A percentile compares a stretch with the other conserved stretches of the same genome.
These are phyloP conservation scores for Melolontha melolontha DNA, from an alignment of 2,888 invertebrate species.

Conservation along the genomic window DNA sequence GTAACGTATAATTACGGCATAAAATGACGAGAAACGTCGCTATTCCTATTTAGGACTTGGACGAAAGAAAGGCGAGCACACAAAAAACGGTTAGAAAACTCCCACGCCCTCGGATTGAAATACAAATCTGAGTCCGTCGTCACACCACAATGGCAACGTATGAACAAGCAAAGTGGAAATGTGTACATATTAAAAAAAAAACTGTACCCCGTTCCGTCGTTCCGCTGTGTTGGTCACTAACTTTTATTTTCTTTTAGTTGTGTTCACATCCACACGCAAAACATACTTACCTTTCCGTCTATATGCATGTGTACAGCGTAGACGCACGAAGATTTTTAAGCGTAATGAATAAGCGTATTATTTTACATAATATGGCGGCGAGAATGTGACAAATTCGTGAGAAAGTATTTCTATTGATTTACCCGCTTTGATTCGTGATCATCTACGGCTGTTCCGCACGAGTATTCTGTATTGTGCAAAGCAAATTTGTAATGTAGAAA, in stretches of 20 bases:
- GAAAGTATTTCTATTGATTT: background rate
- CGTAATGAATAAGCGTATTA: background rate
- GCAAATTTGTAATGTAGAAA: too few species aligned
- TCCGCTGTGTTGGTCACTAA: conserved; percentile 21
- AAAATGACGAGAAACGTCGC: background rate
- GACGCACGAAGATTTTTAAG: background rate
- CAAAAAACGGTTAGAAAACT: conserved; percentile 28
- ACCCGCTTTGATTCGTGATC: too few species aligned
- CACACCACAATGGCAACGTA: conserved; percentile 3
- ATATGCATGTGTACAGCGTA: background rate
- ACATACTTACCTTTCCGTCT: background rate
- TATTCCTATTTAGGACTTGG: conserved; percentile 4
- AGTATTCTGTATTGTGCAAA: too few species aligned
- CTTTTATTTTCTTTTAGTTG: conserved; percentile 6
- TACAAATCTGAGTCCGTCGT: conserved; percentile 23
- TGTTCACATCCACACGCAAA: conserved; percentile 11
- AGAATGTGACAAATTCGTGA: conserved; percentile 13
- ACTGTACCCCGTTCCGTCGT: conserved; percentile 9
- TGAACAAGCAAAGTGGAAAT: conserved; percentile 23
- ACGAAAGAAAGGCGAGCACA: background rate
- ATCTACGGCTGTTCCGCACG: too few species aligned
- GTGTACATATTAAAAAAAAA: conserved; percentile 7
- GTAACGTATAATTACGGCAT: background rate
- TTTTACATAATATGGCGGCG: background rate
- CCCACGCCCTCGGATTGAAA: conserved; percentile 28